A percentile compares a stretch with the other conserved stretches of the same genome.
These are phyloP conservation scores for Drosophila siamana DNA, from an alignment of 2,888 invertebrate genomes.

Conservation along the genomic window DNA sequence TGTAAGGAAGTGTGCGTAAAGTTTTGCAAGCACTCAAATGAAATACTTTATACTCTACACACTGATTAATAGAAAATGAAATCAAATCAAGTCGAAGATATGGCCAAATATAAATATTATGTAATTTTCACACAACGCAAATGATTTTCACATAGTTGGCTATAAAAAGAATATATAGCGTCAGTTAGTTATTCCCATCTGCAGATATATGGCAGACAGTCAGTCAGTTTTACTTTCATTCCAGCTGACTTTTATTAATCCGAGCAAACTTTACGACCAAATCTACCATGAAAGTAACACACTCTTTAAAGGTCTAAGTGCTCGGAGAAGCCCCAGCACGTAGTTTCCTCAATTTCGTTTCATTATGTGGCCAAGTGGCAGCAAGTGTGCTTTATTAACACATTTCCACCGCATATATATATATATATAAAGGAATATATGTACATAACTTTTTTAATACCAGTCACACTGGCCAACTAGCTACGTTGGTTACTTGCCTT, in stretches of 20 bases:
- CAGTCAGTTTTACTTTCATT: neutral
- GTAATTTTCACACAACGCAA: no score
- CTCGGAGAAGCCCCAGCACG: constrained; percentile 45
- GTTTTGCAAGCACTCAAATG: no score
- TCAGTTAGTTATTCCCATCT: neutral
- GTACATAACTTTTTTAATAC: constrained; percentile 78
- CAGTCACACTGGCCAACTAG: constrained; percentile 41
- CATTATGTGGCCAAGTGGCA: constrained; percentile 79
- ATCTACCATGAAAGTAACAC: constrained; percentile 24
- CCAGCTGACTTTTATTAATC: constrained; percentile 6
- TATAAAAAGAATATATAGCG: no score
- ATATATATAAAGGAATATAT: constrained; percentile 50
- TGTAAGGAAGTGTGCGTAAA: neutral
- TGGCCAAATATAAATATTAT: no score
- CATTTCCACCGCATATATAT: constrained; percentile 56
- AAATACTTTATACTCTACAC: neutral
- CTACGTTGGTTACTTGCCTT: constrained; percentile 2
- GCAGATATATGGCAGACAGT: neutral
- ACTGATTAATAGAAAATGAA: neutral
- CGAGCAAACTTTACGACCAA: constrained; percentile 18
- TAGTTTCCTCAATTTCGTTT: constrained; percentile 75
- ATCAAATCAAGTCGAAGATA: neutral
- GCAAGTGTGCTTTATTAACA: constrained; percentile 83
- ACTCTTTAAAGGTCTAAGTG: constrained; percentile 35
- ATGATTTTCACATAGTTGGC: no score